Evolutionary conservation across 2,888 invertebrate species (phyloP).

Genomic region (Nasonia oneida): DNA sequence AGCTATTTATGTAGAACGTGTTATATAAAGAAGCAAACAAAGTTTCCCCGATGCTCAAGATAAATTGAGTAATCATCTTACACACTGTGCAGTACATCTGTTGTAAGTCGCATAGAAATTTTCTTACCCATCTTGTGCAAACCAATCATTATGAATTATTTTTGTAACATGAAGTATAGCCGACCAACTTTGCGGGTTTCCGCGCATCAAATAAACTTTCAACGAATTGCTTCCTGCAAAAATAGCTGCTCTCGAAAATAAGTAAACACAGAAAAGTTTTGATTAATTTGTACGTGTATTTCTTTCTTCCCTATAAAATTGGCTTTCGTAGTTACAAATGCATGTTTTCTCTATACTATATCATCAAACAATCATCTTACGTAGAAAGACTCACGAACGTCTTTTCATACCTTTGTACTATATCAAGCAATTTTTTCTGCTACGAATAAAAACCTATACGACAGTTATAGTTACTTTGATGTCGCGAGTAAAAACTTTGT

Average conservation of each 20-base stretch:
- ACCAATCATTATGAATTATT: slow-evolving; percentile 8
- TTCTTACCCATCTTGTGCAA: neutral
- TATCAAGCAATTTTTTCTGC: slow-evolving; percentile 24
- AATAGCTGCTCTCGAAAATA: neutral
- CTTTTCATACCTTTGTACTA: slow-evolving; percentile 26
- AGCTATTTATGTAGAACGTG: neutral
- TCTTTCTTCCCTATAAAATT: neutral
- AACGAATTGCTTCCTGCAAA: neutral
- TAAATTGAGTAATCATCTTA: slow-evolving; percentile 21
- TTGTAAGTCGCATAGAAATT: neutral
- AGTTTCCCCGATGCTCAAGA: neutral
- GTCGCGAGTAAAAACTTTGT: slow-evolving; percentile 22
- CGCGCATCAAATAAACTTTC: neutral
- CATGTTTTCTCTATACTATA: neutral
- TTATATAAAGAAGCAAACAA: slow-evolving; percentile 2
- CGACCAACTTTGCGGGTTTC: neutral
- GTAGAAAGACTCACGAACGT: neutral
- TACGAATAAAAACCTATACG: neutral
- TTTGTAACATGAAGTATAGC: neutral
- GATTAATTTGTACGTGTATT: neutral
- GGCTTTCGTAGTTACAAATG: slow-evolving; percentile 15
- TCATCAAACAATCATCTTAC: slow-evolving; percentile 27
- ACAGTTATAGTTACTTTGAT: slow-evolving; percentile 2
- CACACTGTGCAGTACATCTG: neutral
- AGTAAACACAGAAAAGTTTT: neutral